Conservation (phyloP, 1,140 invertebrate genomes). For the Onthophagus taurus region DNA sequence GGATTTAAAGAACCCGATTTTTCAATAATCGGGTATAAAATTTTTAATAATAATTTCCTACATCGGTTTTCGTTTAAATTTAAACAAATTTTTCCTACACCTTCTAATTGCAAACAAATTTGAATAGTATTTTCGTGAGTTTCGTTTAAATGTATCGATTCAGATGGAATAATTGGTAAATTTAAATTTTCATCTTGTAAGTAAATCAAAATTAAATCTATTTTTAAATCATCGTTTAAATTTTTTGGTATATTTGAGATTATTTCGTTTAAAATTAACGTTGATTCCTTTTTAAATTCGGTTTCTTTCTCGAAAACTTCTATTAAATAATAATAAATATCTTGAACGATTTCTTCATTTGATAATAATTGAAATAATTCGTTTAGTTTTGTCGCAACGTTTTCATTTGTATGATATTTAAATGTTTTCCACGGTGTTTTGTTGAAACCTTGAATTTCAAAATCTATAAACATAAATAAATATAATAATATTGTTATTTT, state of each 20-base stretch:
- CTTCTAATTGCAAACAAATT: conserved; percentile 52
- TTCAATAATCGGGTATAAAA: conserved; percentile 57
- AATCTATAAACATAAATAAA: no score
- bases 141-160: conserved; percentile 34
- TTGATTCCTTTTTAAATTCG: conserved; percentile 43
- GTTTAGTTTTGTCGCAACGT: conserved; percentile 38
- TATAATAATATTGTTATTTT: no score
- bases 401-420: conserved; percentile 42
- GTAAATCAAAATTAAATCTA: conserved; percentile 45
- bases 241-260: conserved; percentile 35
- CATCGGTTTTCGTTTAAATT: conserved; percentile 40
- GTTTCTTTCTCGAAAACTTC: conserved; percentile 40
- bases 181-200: conserved; percentile 48
- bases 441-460: no score
- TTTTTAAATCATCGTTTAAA: conserved; percentile 14
- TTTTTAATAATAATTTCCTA: conserved; percentile 49
- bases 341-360: conserved; percentile 41
- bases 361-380: conserved; percentile 42
- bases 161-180: conserved; percentile 39
- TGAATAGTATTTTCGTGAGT: conserved; percentile 51
- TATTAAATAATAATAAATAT: conserved; percentile 48
- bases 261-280: conserved; percentile 44
- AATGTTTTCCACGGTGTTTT: conserved; percentile 47
- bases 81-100: conserved; percentile 48
- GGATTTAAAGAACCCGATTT: conserved; percentile 52